Base-by-base conservation (phyloP, 2,888 invertebrate species). In the Perdita meconis region DNA sequence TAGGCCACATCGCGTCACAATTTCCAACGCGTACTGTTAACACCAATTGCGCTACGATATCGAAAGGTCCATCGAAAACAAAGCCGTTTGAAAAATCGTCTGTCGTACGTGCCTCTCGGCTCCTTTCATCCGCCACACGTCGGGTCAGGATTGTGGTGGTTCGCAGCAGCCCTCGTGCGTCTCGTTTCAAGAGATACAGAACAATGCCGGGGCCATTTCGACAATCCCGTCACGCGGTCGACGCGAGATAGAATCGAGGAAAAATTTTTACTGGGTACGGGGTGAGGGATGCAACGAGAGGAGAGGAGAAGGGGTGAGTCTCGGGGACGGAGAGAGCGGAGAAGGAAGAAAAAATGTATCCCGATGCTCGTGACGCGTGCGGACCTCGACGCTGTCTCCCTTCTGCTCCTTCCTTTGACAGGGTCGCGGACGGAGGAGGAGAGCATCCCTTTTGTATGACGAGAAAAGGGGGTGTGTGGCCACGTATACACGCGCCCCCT, bases 61-160 rank as follows among this genome's bases (percentile, higher is more conserved):
- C 42, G 63, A 72, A 72, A 79, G 78, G 64, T 61, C 65, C 73
- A 77, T 38, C 40, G 70, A 74, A 82, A 81, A 82, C 84, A 84
- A 83, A 78, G 67, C 57, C 57, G 61, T 38, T 64, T 67, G 56
- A 56, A 80, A 63, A 76, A 83, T 83, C 68, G 72, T 81, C 66
- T 78, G 67, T 42, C 77, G 66, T 64, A 56, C 71, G 70, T 47
- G 70, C 60, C 53, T 68, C 67, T 30, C 67, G 67, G 69, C 70
- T 80, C 78, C 73, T 85, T 84, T 84, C 83, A 83, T 82, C 83
- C 76, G 83, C 83, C 85, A 83, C 83, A 82, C 82, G 85, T 84
- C 71, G 77, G 44, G 70, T 38, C 68, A 69, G 73, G 65, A 66
- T 63, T 60, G 68, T 56, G 53, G 68, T 69, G 42, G 57, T 36